Evolutionary conservation across 2,888 invertebrate species (phyloP).

Genomic region (Lycophotia porphyrea): DNA sequence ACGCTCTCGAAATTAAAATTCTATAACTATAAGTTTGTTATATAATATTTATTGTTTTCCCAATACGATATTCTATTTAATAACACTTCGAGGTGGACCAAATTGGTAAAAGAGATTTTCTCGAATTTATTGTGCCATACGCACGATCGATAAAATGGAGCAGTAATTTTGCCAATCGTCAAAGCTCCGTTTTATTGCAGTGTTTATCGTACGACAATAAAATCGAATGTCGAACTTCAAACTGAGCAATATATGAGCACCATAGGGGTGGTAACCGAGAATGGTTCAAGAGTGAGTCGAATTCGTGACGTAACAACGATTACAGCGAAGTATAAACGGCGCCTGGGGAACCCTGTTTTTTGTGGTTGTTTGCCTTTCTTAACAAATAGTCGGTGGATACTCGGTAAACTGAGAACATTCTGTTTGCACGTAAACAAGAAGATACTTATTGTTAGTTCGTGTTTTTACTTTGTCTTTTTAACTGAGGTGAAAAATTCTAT

Average conservation of each 20-base stretch:
- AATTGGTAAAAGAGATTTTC: constrained; percentile 40
- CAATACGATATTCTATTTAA: constrained; percentile 8
- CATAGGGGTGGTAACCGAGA: constrained; percentile 25
- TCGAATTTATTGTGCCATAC: constrained; percentile 53
- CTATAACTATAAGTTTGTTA: not conserved
- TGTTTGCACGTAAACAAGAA: constrained; percentile 23
- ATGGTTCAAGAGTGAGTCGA: constrained; percentile 20
- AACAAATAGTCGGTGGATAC: constrained; percentile 36
- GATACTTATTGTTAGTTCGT: not conserved
- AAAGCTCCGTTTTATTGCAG: constrained; percentile 52
- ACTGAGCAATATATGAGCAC: constrained; percentile 35
- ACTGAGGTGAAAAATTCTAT: not conserved
- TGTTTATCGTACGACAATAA: constrained; percentile 61
- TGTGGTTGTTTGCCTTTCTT: constrained; percentile 12
- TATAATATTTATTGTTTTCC: constrained; percentile 13
- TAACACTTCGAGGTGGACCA: constrained; percentile 12
- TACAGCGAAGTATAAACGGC: constrained; percentile 22
- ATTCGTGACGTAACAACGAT: constrained; percentile 50
- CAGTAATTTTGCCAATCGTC: constrained; percentile 57
- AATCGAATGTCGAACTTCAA: constrained; percentile 50
- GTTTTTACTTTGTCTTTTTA: constrained; percentile 5
- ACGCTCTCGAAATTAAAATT: not conserved
- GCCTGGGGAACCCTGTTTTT: constrained; percentile 23
- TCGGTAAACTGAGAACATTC: constrained; percentile 27
- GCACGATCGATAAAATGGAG: constrained; percentile 55